These are phyloP conservation scores for Phragmatobia fuliginosa DNA, from an alignment of 2,888 invertebrate species.

Conservation along the genomic window DNA sequence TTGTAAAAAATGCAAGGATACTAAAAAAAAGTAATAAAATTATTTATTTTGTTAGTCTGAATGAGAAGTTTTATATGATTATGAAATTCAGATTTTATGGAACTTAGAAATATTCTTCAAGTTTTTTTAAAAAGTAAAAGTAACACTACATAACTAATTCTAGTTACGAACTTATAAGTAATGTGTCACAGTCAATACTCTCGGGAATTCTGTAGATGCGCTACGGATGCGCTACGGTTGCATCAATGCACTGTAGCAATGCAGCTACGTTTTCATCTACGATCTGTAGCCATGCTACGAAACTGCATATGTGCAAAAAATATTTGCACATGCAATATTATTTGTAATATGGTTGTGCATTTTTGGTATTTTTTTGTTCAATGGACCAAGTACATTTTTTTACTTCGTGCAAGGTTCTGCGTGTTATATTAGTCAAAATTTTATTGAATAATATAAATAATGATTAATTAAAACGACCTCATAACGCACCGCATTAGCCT, in stretches of 20 bases:
- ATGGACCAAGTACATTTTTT: neutral
- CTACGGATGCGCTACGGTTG: slow-evolving; percentile 72
- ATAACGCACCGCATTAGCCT: neutral
- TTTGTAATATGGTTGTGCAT: neutral
- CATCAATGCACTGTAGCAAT: slow-evolving; percentile 80
- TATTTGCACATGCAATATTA: slow-evolving; percentile 46
- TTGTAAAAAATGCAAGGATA: neutral
- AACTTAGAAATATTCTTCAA: neutral
- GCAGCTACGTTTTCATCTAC: slow-evolving; percentile 78
- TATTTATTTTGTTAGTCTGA: neutral
- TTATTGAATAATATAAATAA: neutral
- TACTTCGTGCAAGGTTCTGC: neutral
- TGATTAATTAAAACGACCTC: neutral
- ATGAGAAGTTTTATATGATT: neutral
- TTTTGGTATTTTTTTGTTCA: neutral
- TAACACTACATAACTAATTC: neutral
- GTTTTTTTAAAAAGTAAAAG: neutral
- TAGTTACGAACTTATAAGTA: neutral
- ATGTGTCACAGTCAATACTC: neutral
- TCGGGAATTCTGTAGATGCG: slow-evolving; percentile 47
- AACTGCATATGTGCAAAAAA: slow-evolving; percentile 76
- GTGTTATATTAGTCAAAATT: neutral
- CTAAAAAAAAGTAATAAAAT: neutral
- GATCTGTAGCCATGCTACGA: slow-evolving; percentile 76
- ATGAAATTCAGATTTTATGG: neutral